Evolutionary conservation across 2,113 vertebrate species (phyloP), one percentile per base, ranked within the genome.

Genomic region (Tachycineta bicolor): DNA sequence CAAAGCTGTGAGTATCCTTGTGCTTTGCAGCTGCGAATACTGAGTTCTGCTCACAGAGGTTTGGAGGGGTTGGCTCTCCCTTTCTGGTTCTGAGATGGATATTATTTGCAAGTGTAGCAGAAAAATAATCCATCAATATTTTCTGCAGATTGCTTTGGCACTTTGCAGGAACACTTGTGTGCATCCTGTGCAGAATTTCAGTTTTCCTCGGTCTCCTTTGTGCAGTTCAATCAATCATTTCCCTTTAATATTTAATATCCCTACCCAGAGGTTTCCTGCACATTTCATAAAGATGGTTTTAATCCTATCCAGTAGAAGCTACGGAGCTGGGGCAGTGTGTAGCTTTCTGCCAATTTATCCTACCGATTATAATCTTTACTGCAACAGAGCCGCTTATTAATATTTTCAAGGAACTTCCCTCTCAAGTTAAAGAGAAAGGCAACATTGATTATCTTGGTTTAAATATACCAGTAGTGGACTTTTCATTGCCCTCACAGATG

Each of bases 1-100:
- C 94, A 98, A 97, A 97, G 96, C 98, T 97, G 99, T 99, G 97
- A 98, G 98, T 98, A 97, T 78, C 29, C 29, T 46, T 58, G 52
- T 77, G 29, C 88, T 83, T 71, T 1, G 24, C n/a, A 85, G 62
- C 43, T 52, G 0, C 0, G 34, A 64, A 11, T 6, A 7, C 50
- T 28, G 81, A 75, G 73, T 75, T 74, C 64, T 90, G 77, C 78
- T 90, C 1, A 0, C 14, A 22, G 46, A 70, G 70, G 20, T 70
- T 64, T 81, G 64, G 34, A 64, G 56, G 34, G 73, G 34, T 18
- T 33, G 87, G 31, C 71, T 94, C 43, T 82, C 20, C 21, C 39
- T 28, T 20, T 43, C 39, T 2, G 3, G 10, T 55, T 87, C 47
- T 4, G 12, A 70, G 34, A 50, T 65, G 34, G 31, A 5, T 43